Percentiles rank a stretch among this genome's conserved stretches.
Conservation (phyloP, 2,797 vertebrate species). For the Acanthopagrus latus region DNA sequence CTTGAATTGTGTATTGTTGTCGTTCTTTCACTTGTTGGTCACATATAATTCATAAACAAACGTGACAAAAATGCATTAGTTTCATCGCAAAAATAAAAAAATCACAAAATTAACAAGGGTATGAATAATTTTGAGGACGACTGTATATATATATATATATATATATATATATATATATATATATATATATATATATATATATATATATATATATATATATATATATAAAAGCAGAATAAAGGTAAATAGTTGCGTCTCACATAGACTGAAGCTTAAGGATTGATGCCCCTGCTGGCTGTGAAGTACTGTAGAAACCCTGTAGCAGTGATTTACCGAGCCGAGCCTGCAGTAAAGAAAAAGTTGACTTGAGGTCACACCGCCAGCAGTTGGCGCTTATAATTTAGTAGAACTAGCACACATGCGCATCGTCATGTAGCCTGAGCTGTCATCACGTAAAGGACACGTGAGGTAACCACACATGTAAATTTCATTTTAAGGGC, state of each 20-base stretch:
- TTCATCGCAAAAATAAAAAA: too few relatives aligned
- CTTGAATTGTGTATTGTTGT: too few relatives aligned
- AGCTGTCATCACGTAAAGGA: conserved; percentile 66
- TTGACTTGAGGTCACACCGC: conserved; percentile 68
- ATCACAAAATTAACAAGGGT: too few relatives aligned
- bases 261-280: too few relatives aligned
- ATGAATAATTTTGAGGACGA: too few relatives aligned
- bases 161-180: too few relatives aligned
- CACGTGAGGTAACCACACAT: conserved; percentile 75
- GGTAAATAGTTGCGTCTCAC: background rate
- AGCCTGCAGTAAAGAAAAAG: conserved; percentile 65
- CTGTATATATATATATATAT: too few relatives aligned
- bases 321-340: conserved; percentile 19
- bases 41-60: too few relatives aligned
- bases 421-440: conserved; percentile 58
- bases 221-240: background rate
- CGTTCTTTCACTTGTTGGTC: too few relatives aligned
- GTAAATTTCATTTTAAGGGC: conserved; percentile 43
- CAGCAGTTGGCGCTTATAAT: conserved; percentile 70
- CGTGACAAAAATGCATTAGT: too few relatives aligned
- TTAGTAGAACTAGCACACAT: conserved; percentile 63
- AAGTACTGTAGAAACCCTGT: background rate
- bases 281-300: background rate
- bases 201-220: too few relatives aligned
- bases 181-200: too few relatives aligned